A percentile compares a stretch with the other conserved stretches of the same genome.
Evolutionary conservation across 2,797 vertebrate genomes (phyloP).

Genomic region (Graptemys geographica): DNA sequence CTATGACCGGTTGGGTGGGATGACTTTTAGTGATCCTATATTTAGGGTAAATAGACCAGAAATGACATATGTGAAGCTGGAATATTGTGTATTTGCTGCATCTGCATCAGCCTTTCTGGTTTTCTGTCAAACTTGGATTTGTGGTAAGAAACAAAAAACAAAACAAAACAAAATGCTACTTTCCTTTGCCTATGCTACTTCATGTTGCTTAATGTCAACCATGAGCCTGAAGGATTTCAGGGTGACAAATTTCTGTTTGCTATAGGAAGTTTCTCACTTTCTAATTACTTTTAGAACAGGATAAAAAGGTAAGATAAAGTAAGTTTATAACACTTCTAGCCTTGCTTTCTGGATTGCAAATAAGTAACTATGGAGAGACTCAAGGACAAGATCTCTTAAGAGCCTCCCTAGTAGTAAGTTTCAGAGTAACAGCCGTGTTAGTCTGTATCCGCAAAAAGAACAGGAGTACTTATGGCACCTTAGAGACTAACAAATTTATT

Average conservation of each 20-base stretch:
- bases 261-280: not conserved
- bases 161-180: not conserved
- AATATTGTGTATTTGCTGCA: not conserved
- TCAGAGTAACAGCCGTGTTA: no score
- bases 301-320: no score
- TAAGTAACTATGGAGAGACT: not conserved
- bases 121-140: not conserved
- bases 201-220: not conserved
- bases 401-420: not conserved
- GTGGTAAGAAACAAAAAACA: not conserved
- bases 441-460: no score
- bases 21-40: not conserved
- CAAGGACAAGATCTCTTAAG: not conserved
- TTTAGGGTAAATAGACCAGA: not conserved
- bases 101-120: not conserved
- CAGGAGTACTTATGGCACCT: no score
- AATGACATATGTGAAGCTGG: not conserved
- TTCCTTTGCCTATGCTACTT: not conserved
- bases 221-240: not conserved
- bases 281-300: not conserved
- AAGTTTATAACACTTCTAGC: not conserved
- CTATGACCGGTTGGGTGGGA: not conserved
- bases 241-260: not conserved
- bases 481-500: no score
- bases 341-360: not conserved